These are phyloP conservation scores for Yponomeuta cagnagella DNA, from an alignment of 2,888 invertebrate species.

Conservation along the genomic window DNA sequence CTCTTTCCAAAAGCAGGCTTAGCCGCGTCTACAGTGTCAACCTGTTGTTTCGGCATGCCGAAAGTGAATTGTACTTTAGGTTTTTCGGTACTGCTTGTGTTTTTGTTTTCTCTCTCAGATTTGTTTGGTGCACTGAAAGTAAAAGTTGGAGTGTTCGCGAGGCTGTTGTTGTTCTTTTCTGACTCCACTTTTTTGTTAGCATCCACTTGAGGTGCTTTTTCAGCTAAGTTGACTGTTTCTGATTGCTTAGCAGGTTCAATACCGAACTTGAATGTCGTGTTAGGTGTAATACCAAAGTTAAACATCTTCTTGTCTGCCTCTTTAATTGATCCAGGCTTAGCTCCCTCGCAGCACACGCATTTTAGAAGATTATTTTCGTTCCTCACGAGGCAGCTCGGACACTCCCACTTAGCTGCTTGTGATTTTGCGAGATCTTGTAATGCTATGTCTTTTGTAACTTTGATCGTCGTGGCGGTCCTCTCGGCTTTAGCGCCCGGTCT, in stretches of 20 bases:
- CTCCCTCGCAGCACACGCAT: constrained; percentile 53
- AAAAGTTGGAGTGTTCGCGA: constrained; percentile 40
- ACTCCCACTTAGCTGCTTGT: constrained; percentile 55
- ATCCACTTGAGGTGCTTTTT: constrained; percentile 25
- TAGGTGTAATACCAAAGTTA: constrained; percentile 39
- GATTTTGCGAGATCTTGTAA: not conserved
- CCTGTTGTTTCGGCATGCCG: constrained; percentile 38
- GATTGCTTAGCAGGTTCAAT: constrained; percentile 32
- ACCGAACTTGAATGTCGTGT: constrained; percentile 52
- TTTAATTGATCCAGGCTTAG: constrained; percentile 28
- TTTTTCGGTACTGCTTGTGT: constrained; percentile 21
- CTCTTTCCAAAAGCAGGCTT: not conserved
- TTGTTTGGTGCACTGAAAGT: constrained; percentile 36
- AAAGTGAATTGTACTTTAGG: constrained; percentile 38
- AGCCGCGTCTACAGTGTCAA: constrained; percentile 11
- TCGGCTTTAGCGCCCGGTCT: constrained; percentile 29
- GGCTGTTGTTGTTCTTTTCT: constrained; percentile 53
- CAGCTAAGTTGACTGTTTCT: constrained; percentile 23
- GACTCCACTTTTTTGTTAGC: constrained; percentile 30
- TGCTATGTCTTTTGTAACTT: not conserved
- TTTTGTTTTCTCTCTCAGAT: constrained; percentile 26
- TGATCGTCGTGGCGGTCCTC: not conserved
- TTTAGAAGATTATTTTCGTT: constrained; percentile 40
- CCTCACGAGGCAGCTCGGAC: constrained; percentile 46
- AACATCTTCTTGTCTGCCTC: constrained; percentile 31